Conservation (phyloP, 2,113 vertebrate species). For the Argyrosomus japonicus region DNA sequence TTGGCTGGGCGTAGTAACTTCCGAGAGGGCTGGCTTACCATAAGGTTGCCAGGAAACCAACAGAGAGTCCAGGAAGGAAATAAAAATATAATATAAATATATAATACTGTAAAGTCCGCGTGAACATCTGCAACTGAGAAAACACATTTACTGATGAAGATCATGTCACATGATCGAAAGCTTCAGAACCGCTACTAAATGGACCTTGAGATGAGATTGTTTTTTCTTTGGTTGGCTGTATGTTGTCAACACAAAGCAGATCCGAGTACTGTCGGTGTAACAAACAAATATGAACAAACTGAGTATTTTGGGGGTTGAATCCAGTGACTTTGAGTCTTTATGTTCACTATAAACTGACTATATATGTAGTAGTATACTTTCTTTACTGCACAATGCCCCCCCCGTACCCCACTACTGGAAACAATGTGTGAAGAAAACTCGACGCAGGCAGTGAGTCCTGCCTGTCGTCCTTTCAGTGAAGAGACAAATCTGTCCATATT, state of each 20-base stretch:
- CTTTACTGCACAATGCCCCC: not conserved
- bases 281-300: slow-evolving; percentile 27
- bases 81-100: no score
- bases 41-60: not conserved
- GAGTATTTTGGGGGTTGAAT: not conserved
- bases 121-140: not conserved
- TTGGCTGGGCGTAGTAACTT: not conserved
- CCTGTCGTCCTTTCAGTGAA: not conserved
- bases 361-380: slow-evolving; percentile 15
- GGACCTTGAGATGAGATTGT: not conserved
- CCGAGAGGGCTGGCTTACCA: not conserved
- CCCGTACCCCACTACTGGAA: not conserved
- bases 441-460: not conserved
- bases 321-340: not conserved
- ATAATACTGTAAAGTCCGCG: not conserved
- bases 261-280: not conserved
- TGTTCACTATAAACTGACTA: slow-evolving; percentile 3
- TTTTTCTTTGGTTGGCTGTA: not conserved
- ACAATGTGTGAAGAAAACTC: not conserved
- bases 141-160: not conserved
- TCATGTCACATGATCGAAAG: not conserved
- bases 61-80: not conserved
- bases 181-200: not conserved
- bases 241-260: not conserved
- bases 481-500: not conserved